Base-by-base conservation (phyloP, 2,113 vertebrate genomes). In the Sander vitreus region DNA sequence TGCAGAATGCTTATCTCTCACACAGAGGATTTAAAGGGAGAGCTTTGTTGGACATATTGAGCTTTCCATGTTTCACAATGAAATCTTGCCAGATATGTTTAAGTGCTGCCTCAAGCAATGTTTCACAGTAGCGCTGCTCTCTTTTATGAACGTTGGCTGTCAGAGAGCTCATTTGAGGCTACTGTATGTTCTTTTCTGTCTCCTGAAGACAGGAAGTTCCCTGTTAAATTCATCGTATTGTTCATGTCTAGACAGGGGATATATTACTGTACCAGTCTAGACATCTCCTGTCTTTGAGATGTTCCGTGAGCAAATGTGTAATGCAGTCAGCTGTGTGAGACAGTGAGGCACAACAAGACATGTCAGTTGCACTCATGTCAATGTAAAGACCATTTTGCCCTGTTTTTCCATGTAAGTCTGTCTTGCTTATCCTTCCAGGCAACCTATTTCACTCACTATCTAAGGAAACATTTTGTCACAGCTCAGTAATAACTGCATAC, bases 1-100 rank as follows among this genome's bases (percentile, higher is more conserved):
- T 45, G 80, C 69, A 6, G 73, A 75, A 36, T 85, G 85, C 89
- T 91, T 89, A 91, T 87, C 88, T 83, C 72, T 81, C 86, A 60
- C 74, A 53, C 83, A 74, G 84, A 85, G 88, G 88, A 85, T 93
- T 92, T 92, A 84, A 91, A 87, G 71, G 67, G 45, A 84, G 79
- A 88, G 88, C 69, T 91, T 88, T 89, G 89, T 93, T 84, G 89
- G 91, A 91, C 91, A 87, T 68, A 72, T 90, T 77, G 79, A 89
- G 85, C 86, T 86, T 78, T 78, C 87, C 80, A 77, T 90, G 89
- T 91, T 87, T 89, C 90, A 85, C 85, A 88, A 84, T 90, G 82
- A 93, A 92, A 89, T 88, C 90, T 88, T 84, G 84, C 80, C 71
- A 76, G 76, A 73, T 84, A 63, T 84, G 80, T 91, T 74, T 77